Conservation (phyloP, 2,797 vertebrate genomes). For the Typhlichthys subterraneus region DNA sequence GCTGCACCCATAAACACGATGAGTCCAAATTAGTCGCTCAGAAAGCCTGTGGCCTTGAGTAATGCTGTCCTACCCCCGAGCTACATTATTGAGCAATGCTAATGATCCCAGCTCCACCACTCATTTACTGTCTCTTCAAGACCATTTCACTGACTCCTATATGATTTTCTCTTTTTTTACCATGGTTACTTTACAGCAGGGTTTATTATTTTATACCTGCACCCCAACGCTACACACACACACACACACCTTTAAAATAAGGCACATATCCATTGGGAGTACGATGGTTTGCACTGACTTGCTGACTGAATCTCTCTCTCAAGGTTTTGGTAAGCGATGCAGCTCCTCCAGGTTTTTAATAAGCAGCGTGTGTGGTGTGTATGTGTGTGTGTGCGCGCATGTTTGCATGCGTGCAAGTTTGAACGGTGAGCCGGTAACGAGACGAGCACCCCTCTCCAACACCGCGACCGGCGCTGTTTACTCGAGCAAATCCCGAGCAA, state of each 20-base stretch:
- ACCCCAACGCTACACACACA: slow-evolving; percentile 5
- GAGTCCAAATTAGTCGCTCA: slow-evolving; percentile 73
- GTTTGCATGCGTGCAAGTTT: slow-evolving; percentile 52
- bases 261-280: slow-evolving; percentile 60
- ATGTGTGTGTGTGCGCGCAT: slow-evolving; percentile 31
- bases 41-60: slow-evolving; percentile 79
- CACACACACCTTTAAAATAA: slow-evolving; percentile 10
- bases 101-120: slow-evolving; percentile 72
- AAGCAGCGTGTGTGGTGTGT: slow-evolving; percentile 51
- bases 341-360: slow-evolving; percentile 76
- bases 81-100: slow-evolving; percentile 83
- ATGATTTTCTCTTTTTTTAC: slow-evolving; percentile 38
- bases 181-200: slow-evolving; percentile 51
- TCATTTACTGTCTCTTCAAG: slow-evolving; percentile 77
- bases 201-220: slow-evolving; percentile 61
- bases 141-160: slow-evolving; percentile 57
- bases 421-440: slow-evolving; percentile 68
- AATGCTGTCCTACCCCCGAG: slow-evolving; percentile 74
- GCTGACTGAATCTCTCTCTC: slow-evolving; percentile 64
- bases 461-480: slow-evolving; percentile 69
- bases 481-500: slow-evolving; percentile 75
- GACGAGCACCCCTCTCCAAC: slow-evolving; percentile 51
- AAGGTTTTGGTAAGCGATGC: slow-evolving; percentile 72
- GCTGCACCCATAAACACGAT: slow-evolving; percentile 62
- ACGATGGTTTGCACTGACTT: slow-evolving; percentile 65